These are phyloP conservation scores for Pavo muticus DNA, from an alignment of 2,113 vertebrate species.

Conservation along the genomic window DNA sequence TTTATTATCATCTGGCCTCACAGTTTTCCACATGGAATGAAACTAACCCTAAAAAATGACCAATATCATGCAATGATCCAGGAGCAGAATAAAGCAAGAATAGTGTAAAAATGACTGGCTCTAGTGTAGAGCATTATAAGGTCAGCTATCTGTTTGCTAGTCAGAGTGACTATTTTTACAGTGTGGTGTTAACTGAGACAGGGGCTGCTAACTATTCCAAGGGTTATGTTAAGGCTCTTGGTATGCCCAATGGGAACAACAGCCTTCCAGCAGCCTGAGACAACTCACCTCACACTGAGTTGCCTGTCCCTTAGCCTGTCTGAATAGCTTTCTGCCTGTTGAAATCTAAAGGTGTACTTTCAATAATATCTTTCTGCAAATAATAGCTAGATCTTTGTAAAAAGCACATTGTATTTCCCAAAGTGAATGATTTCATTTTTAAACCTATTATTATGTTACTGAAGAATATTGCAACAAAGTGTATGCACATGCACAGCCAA, in stretches of 20 bases:
- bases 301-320: not conserved
- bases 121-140: constrained; percentile 18
- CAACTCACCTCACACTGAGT: not conserved
- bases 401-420: not conserved
- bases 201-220: constrained; percentile 48
- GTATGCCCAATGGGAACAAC: not conserved
- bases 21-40: not conserved
- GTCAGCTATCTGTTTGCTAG: constrained; percentile 50
- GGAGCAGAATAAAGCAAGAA: not conserved
- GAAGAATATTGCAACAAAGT: not conserved
- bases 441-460: not conserved
- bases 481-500: too few relatives aligned
- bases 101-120: constrained; percentile 1
- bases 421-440: not conserved
- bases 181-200: constrained; percentile 59
- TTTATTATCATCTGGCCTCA: not conserved
- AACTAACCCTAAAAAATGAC: not conserved
- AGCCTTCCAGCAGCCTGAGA: not conserved
- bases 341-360: not conserved
- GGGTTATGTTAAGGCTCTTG: constrained; percentile 48
- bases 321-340: not conserved
- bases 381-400: not conserved
- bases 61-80: rapidly evolving
- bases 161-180: constrained; percentile 59
- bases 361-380: not conserved